These are phyloP conservation scores for Drosophila saltans DNA, from an alignment of 1,140 invertebrate genomes.

Conservation along the genomic window DNA sequence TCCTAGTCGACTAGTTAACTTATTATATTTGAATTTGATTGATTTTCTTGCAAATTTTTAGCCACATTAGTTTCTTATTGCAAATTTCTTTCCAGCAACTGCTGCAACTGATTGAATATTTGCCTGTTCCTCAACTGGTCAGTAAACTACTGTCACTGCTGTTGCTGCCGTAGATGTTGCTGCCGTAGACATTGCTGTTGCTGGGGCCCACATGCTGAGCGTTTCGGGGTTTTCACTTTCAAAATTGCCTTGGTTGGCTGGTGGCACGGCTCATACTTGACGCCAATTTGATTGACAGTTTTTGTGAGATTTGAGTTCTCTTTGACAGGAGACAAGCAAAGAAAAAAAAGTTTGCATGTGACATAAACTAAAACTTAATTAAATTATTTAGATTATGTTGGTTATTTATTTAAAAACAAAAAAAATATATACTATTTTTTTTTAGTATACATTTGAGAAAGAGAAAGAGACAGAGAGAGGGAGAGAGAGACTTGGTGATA, in stretches of 20 bases:
- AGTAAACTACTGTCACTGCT: conserved; percentile 5
- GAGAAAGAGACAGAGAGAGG: background rate
- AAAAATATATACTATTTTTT: background rate
- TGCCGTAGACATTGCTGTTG: conserved; percentile 2
- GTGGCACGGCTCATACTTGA: conserved; percentile 40
- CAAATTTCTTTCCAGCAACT: conserved; percentile 60
- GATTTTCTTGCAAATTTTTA: conserved; percentile 67
- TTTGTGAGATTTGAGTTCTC: conserved; percentile 49
- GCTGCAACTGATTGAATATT: conserved; percentile 35
- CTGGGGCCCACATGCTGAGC: conserved; percentile 43
- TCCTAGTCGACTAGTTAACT: background rate
- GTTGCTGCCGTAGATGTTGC: background rate
- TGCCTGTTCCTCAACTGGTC: conserved; percentile 12
- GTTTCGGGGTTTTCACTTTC: conserved; percentile 68
- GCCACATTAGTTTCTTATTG: conserved; percentile 64
- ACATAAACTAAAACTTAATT: conserved; percentile 64
- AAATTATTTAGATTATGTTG: conserved; percentile 65
- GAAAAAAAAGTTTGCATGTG: conserved; percentile 26
- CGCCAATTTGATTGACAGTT: conserved; percentile 66
- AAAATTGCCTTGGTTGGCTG: conserved; percentile 36
- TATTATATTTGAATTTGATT: conserved; percentile 39
- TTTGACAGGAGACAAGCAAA: conserved; percentile 36
- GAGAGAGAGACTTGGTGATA: conserved; percentile 15
- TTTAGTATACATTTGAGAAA: background rate
- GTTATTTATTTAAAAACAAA: too few relatives aligned